Evolutionary conservation across 2,888 invertebrate species (phyloP).

Genomic region (Poecilobothrus nobilitatus): DNA sequence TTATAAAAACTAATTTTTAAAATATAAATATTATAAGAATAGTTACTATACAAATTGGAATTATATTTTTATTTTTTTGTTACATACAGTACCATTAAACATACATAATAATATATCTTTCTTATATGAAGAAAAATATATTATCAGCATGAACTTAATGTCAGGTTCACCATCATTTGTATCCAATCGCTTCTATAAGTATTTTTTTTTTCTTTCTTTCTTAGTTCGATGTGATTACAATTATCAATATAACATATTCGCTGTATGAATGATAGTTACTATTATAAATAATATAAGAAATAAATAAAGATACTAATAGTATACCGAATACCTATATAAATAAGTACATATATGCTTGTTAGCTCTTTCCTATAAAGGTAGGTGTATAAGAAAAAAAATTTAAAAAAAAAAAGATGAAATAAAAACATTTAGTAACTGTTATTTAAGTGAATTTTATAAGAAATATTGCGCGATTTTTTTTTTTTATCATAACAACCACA

Average conservation of each 20-base stretch:
- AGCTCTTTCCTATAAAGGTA: neutral
- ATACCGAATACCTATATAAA: neutral
- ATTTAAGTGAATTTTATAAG: slow-evolving; percentile 3
- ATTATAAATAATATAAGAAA: too few species aligned
- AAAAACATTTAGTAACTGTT: neutral
- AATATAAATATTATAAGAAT: too few species aligned
- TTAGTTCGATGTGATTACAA: neutral
- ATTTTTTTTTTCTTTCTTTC: too few species aligned
- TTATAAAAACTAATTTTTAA: too few species aligned
- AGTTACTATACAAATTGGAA: too few species aligned
- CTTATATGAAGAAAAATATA: too few species aligned
- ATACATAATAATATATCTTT: too few species aligned
- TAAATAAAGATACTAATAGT: neutral
- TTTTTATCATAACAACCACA: neutral
- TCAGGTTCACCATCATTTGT: slow-evolving; percentile 3
- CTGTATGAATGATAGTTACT: neutral
- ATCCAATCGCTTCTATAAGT: neutral
- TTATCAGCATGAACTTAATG: neutral
- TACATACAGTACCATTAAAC: neutral
- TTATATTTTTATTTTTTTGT: neutral
- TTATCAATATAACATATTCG: neutral
- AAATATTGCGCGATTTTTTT: neutral
- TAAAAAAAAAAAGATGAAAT: neutral
- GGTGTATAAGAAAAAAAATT: neutral
- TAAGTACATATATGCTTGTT: neutral